phyloP scores from a whole-genome alignment of 92 coral and sea anemone species.

The Desmophyllum pertusum region DNA sequence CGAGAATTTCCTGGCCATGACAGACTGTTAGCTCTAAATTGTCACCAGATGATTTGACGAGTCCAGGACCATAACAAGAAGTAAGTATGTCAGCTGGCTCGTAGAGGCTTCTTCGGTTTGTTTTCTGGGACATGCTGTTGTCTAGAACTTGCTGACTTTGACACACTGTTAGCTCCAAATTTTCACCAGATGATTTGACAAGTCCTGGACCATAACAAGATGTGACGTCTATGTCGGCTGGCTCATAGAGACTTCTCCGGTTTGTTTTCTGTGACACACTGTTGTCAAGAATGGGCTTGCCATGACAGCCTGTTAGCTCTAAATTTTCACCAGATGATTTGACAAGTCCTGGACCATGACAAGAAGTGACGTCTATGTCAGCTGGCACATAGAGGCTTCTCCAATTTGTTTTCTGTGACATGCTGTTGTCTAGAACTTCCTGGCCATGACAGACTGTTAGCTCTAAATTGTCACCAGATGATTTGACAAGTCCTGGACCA shows the following conservation, averaged over 20 bases:
- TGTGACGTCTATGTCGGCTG: slow-evolving; percentile 1
- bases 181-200: background rate
- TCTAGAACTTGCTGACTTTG: background rate
- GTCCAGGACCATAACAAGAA: slow-evolving; percentile 18
- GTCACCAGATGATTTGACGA: background rate
- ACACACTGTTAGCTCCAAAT: background rate
- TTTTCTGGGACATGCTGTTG: background rate
- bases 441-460: background rate
- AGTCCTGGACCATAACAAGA: slow-evolving; percentile 3
- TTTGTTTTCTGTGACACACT: background rate
- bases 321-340: background rate
- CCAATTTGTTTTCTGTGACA: background rate
- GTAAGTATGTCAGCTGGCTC: slow-evolving; percentile 23
- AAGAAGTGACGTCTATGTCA: slow-evolving; percentile 12
- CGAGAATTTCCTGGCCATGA: background rate
- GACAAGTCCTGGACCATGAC: slow-evolving; percentile 5
- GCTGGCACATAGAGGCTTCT: slow-evolving; percentile 22
- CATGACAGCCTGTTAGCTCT: background rate
- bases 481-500: background rate
- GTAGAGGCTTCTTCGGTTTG: slow-evolving; percentile 18
- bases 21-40: background rate
- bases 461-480: slow-evolving; percentile 8
- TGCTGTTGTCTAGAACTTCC: background rate
- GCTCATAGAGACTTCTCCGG: slow-evolving; percentile 5
- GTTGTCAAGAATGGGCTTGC: background rate